These are phyloP conservation scores for Arctocebus calabarensis DNA, from an alignment of 2,797 vertebrate genomes.

Conservation along the genomic window DNA sequence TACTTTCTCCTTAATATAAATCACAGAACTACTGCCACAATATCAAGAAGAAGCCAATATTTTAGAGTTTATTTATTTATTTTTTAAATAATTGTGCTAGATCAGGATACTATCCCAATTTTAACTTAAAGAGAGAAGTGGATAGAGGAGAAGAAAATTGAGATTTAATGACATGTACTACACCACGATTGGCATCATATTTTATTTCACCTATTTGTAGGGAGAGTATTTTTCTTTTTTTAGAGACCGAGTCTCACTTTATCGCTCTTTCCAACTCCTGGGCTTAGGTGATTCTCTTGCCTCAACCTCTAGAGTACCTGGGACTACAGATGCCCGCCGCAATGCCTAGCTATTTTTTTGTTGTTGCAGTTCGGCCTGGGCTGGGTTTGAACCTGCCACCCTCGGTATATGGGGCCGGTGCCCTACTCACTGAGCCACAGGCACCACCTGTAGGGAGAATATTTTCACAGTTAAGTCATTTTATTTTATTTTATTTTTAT, in stretches of 20 bases:
- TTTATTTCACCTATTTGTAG: slow-evolving; percentile 44
- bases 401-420: too few species aligned
- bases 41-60: slow-evolving; percentile 14
- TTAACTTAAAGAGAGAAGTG: slow-evolving; percentile 48
- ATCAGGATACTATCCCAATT: slow-evolving; percentile 28
- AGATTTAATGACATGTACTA: not conserved
- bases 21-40: slow-evolving; percentile 26
- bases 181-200: not conserved
- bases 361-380: too few species aligned
- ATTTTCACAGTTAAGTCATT: not conserved
- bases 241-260: too few species aligned
- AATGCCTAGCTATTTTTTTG: too few species aligned
- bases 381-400: too few species aligned
- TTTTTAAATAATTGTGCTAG: slow-evolving; percentile 32
- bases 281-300: too few species aligned
- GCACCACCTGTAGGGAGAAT: not conserved
- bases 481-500: too few species aligned
- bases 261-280: too few species aligned
- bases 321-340: too few species aligned
- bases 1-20: slow-evolving; percentile 29
- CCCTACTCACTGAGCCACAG: too few species aligned
- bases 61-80: slow-evolving; percentile 9
- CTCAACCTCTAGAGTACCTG: too few species aligned
- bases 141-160: slow-evolving; percentile 22
- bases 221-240: not conserved